phyloP scores from a whole-genome alignment of 2,888 invertebrate species.

The Terebella lapidaria region DNA sequence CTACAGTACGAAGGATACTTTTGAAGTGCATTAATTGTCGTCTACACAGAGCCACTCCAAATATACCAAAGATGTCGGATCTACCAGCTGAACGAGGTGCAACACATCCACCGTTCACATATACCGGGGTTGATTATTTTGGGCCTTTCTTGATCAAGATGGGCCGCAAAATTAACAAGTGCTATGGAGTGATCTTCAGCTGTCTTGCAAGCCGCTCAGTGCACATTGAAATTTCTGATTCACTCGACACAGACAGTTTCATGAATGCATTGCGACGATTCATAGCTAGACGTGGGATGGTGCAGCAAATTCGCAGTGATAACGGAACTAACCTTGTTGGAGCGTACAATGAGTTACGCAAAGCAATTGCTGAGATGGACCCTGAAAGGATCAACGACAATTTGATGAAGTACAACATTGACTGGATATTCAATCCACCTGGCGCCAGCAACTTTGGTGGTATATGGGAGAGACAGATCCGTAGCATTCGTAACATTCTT shows the following conservation, averaged over 20 bases:
- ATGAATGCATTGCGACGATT: slow-evolving; percentile 25
- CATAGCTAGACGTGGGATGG: slow-evolving; percentile 20
- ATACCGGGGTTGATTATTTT: slow-evolving; percentile 41
- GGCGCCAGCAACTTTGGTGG: slow-evolving; percentile 18
- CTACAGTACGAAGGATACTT: slow-evolving; percentile 11
- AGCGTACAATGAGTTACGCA: slow-evolving; percentile 16
- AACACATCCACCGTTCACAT: slow-evolving; percentile 28
- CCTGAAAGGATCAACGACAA: slow-evolving; percentile 5
- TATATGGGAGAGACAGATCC: slow-evolving; percentile 18
- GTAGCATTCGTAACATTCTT: too few relatives aligned
- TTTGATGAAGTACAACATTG: slow-evolving; percentile 5
- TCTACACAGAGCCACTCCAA: slow-evolving; percentile 22
- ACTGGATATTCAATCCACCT: slow-evolving; percentile 5
- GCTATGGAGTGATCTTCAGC: slow-evolving; percentile 36
- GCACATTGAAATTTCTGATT: slow-evolving; percentile 30
- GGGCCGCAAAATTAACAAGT: slow-evolving; percentile 31
- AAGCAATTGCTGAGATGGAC: slow-evolving; percentile 11
- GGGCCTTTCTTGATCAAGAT: slow-evolving; percentile 36
- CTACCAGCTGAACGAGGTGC: slow-evolving; percentile 37
- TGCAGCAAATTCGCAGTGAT: slow-evolving; percentile 20
- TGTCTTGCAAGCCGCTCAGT: slow-evolving; percentile 38
- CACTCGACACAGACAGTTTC: slow-evolving; percentile 25
- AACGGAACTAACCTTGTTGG: slow-evolving; percentile 23
- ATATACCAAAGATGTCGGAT: slow-evolving; percentile 38
- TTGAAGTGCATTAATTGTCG: slow-evolving; percentile 36